These are phyloP conservation scores for Heliconius ethilla DNA, from an alignment of 2,888 invertebrate genomes.

Conservation along the genomic window DNA sequence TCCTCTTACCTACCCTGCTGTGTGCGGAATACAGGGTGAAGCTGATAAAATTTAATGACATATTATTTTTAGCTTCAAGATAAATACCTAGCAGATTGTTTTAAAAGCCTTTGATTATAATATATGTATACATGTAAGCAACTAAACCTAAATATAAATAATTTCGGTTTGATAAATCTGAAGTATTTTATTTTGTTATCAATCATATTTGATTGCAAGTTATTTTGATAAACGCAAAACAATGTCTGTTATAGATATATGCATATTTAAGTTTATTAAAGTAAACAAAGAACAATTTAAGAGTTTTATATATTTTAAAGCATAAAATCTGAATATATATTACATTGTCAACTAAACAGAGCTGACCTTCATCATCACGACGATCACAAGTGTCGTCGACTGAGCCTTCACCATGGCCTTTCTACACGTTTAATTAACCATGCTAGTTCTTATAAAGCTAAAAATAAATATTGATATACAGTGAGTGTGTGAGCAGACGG, in stretches of 20 bases:
- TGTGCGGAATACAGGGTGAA: too few species aligned
- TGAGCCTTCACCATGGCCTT: conserved; percentile 72
- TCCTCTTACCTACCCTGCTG: too few species aligned
- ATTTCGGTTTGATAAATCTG: not conserved
- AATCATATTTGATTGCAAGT: not conserved
- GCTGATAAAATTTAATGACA: not conserved
- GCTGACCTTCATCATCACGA: conserved; percentile 43
- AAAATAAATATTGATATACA: conserved; percentile 65
- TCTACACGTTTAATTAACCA: conserved; percentile 64
- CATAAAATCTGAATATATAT: conserved; percentile 2
- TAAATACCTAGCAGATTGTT: not conserved
- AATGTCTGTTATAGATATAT: not conserved
- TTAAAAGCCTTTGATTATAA: not conserved
- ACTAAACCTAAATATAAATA: not conserved
- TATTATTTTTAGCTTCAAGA: too few species aligned
- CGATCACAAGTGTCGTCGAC: conserved; percentile 46
- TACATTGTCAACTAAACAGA: conserved; percentile 26
- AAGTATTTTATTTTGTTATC: not conserved
- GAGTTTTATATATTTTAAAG: not conserved
- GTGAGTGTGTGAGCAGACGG: conserved; percentile 58
- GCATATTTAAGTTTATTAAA: not conserved
- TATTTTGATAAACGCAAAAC: not conserved
- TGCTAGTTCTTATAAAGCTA: conserved; percentile 47
- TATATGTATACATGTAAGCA: not conserved
- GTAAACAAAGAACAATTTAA: not conserved